Evolutionary conservation across 1,140 invertebrate species (phyloP).

Genomic region (Cydia strobilella): DNA sequence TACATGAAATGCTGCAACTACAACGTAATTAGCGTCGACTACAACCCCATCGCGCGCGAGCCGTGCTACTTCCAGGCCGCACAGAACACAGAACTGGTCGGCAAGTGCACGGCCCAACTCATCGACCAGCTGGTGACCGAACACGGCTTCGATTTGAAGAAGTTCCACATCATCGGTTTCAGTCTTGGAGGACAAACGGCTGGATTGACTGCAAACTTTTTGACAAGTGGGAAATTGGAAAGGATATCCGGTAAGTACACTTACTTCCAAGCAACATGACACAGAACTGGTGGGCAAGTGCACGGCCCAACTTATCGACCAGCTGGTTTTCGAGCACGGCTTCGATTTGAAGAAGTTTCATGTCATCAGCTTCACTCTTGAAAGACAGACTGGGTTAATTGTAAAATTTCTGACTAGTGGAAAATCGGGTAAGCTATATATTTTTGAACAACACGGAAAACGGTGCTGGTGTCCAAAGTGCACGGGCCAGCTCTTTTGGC

Average conservation of each 20-base stretch:
- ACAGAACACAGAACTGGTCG: constrained; percentile 80
- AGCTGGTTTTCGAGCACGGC: no score
- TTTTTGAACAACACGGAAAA: no score
- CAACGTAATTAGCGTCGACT: constrained; percentile 84
- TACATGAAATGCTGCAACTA: constrained; percentile 80
- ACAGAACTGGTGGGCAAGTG: no score
- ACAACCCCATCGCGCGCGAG: constrained; percentile 76
- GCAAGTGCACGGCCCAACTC: constrained; percentile 82
- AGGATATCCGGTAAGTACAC: constrained; percentile 78
- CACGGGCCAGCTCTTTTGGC: no score
- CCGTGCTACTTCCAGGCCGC: constrained; percentile 82
- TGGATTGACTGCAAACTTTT: constrained; percentile 87
- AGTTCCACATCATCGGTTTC: constrained; percentile 93
- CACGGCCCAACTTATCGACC: no score
- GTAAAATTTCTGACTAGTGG: neutral
- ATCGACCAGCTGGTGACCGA: constrained; percentile 82
- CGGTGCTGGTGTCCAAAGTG: no score
- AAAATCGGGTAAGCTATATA: neutral
- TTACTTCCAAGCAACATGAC: neutral
- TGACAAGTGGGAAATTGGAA: constrained; percentile 70
- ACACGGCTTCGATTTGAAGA: constrained; percentile 79
- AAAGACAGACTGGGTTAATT: no score
- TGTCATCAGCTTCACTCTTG: no score
- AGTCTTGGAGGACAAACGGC: constrained; percentile 94
- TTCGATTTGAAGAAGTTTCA: no score